A percentile compares a stretch with the other conserved stretches of the same genome.
phyloP scores from a whole-genome alignment of 2,888 invertebrate species.

The Agriopis marginaria region DNA sequence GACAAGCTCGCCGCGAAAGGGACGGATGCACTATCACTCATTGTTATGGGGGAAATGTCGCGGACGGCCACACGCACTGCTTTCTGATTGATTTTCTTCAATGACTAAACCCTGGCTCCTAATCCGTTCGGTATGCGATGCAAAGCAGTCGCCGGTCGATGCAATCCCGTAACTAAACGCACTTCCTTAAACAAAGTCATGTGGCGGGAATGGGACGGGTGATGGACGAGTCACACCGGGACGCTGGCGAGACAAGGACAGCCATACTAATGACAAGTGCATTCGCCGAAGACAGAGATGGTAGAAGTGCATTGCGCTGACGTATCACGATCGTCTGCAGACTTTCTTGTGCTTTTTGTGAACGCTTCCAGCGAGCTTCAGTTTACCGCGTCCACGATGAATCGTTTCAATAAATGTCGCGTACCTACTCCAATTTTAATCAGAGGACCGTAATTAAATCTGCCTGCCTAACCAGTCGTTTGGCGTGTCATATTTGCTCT shows the following conservation, averaged over 20 bases:
- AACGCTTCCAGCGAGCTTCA: conserved; percentile 70
- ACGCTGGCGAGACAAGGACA: conserved; percentile 49
- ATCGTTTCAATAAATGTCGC: conserved; percentile 64
- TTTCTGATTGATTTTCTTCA: conserved; percentile 64
- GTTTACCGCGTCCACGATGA: conserved; percentile 65
- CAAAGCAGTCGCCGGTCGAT: conserved; percentile 66
- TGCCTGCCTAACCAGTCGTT: conserved; percentile 75
- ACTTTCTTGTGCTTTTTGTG: conserved; percentile 73
- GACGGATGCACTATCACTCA: conserved; percentile 83
- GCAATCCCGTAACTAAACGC: conserved; percentile 71
- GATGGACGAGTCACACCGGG: conserved; percentile 35
- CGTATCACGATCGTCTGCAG: conserved; percentile 78
- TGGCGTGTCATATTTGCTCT: conserved; percentile 70
- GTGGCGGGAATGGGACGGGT: conserved; percentile 51
- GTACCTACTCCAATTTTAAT: conserved; percentile 70
- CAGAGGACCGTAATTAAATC: conserved; percentile 74
- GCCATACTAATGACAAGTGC: conserved; percentile 66
- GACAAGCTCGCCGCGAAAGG: conserved; percentile 78
- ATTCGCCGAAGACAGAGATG: conserved; percentile 62
- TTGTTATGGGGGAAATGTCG: conserved; percentile 83
- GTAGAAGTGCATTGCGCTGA: conserved; percentile 79
- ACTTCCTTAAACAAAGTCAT: conserved; percentile 76
- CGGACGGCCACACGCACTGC: conserved; percentile 73
- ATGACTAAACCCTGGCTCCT: conserved; percentile 69
- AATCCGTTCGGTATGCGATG: conserved; percentile 75